Percentiles rank a stretch among this genome's conserved stretches.
Conservation (phyloP, 1,140 invertebrate genomes). For the Apis dorsata region DNA sequence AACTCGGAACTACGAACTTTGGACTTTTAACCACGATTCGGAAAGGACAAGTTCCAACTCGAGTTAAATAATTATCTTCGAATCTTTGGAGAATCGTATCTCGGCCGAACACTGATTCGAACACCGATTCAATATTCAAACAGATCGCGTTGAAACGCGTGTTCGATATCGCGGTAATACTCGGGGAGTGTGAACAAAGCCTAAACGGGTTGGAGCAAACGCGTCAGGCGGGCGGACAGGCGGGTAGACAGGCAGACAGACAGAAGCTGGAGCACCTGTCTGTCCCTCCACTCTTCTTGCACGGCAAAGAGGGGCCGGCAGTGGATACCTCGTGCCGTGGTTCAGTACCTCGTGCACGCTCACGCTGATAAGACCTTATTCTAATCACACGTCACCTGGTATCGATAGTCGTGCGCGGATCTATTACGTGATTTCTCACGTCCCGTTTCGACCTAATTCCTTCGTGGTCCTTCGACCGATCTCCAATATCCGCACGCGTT, state of each 20-base stretch:
- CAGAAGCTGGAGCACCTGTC: constrained; percentile 73
- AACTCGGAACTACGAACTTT: too few species aligned
- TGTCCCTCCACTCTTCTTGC: constrained; percentile 66
- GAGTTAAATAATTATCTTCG: too few species aligned
- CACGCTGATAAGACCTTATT: constrained; percentile 74
- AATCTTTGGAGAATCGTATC: too few species aligned
- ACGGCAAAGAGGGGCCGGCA: constrained; percentile 61
- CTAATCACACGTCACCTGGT: constrained; percentile 63
- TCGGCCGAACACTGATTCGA: too few species aligned
- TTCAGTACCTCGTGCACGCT: constrained; percentile 74
- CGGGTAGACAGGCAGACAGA: constrained; percentile 51
- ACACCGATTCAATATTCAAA: not conserved
- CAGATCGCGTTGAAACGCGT: not conserved
- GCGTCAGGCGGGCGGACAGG: constrained; percentile 30
- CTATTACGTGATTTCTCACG: constrained; percentile 15
- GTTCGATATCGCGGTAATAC: not conserved
- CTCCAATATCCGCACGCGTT: not conserved
- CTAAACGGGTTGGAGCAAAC: constrained; percentile 26
- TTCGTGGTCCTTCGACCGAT: not conserved
- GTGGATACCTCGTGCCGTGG: constrained; percentile 57
- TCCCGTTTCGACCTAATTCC: not conserved
- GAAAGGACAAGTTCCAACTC: too few species aligned
- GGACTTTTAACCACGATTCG: too few species aligned
- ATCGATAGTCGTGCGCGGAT: constrained; percentile 34
- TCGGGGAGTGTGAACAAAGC: constrained; percentile 31